Conservation (phyloP, 2,113 vertebrate species). For the Cryptotis parvus region DNA sequence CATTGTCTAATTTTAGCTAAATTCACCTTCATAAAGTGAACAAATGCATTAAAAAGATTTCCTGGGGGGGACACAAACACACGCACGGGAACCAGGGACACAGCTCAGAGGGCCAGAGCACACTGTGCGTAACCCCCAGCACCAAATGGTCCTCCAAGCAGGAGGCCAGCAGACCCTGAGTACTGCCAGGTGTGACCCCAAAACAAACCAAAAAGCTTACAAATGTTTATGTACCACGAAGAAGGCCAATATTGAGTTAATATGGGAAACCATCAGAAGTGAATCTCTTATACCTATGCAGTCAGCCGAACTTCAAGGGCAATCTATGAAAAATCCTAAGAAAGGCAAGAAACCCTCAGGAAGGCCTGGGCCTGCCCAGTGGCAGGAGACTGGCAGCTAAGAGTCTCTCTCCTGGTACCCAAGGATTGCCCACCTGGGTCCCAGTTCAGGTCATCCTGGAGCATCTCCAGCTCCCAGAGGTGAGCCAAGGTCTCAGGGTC, state of each 20-base stretch:
- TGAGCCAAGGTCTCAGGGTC: too few species aligned
- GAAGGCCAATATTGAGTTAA: slow-evolving; percentile 26
- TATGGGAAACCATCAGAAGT: not conserved
- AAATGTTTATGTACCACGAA: not conserved
- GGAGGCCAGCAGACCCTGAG: too few species aligned
- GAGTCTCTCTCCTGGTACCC: too few species aligned
- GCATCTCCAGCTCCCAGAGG: too few species aligned
- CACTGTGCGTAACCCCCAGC: too few species aligned
- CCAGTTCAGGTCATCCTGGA: too few species aligned
- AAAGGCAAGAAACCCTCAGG: not conserved
- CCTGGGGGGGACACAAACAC: not conserved
- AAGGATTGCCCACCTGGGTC: too few species aligned
- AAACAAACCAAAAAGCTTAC: not conserved
- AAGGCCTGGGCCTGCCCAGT: not conserved
- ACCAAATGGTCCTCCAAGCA: too few species aligned
- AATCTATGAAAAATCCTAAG: not conserved
- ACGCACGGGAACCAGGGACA: too few species aligned
- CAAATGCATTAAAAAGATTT: slow-evolving; percentile 37
- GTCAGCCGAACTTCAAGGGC: not conserved
- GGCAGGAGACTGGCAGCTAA: too few species aligned
- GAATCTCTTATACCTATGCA: not conserved
- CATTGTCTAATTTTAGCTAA: slow-evolving; percentile 18
- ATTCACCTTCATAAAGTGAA: slow-evolving; percentile 19
- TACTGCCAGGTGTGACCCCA: not conserved
- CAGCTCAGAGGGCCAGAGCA: too few species aligned